Conservation (phyloP, 2,113 vertebrate genomes). For the Limanda limanda region DNA sequence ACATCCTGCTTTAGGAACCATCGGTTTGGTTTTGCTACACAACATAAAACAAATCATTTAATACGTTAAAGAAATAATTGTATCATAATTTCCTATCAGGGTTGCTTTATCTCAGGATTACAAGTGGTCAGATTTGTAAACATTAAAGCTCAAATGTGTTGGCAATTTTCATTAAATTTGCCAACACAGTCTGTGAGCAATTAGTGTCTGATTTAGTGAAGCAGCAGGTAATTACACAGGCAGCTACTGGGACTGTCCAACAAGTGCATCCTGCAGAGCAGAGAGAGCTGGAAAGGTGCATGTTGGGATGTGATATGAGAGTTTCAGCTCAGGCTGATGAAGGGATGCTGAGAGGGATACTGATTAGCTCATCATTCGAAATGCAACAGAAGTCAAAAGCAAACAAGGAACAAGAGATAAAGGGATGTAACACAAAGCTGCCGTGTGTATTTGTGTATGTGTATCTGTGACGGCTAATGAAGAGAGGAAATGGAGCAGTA, state of each 20-base stretch:
- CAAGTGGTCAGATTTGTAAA: constrained; percentile 8
- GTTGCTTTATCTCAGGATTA: background rate
- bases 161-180: constrained; percentile 38
- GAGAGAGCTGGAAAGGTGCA: background rate
- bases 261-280: background rate
- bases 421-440: background rate
- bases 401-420: constrained; percentile 17
- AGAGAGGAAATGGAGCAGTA: background rate
- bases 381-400: background rate
- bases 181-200: constrained; percentile 49
- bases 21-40: background rate
- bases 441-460: background rate
- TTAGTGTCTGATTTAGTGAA: constrained; percentile 41
- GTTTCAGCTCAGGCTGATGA: background rate
- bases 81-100: background rate
- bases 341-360: background rate
- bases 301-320: background rate
- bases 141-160: constrained; percentile 30
- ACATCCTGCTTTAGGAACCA: background rate
- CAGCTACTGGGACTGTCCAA: constrained; percentile 23
- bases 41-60: background rate
- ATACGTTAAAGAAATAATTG: background rate
- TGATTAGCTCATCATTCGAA: background rate
- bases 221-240: constrained; percentile 49
- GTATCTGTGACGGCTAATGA: background rate